Conservation (phyloP, 2,888 invertebrate genomes). For the Drosophila kanekoi region DNA sequence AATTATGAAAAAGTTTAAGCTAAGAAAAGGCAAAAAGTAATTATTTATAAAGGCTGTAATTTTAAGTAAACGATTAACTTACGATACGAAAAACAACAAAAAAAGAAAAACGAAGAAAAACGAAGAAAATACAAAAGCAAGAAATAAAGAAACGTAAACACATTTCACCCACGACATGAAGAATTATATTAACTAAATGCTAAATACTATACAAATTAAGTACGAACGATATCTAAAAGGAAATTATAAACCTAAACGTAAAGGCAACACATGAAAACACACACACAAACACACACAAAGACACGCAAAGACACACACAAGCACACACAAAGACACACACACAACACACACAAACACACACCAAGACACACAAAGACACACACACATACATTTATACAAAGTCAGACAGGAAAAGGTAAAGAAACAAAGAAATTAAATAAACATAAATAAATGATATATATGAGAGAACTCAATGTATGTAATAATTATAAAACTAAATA, state of each 20-base stretch:
- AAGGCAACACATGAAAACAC: constrained; percentile 51
- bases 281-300: constrained; percentile 2
- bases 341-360: constrained; percentile 10
- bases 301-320: constrained; percentile 13
- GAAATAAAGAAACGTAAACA: constrained; percentile 61
- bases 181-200: constrained; percentile 73
- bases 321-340: not conserved
- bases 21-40: constrained; percentile 62
- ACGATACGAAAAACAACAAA: constrained; percentile 42
- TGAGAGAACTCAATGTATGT: constrained; percentile 82
- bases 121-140: constrained; percentile 18
- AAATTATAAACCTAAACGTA: constrained; percentile 69
- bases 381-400: no score
- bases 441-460: constrained; percentile 60
- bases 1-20: constrained; percentile 14
- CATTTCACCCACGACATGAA: constrained; percentile 76
- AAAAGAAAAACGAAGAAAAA: constrained; percentile 14
- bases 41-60: constrained; percentile 85
- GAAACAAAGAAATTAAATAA: constrained; percentile 40
- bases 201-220: constrained; percentile 72
- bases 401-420: constrained; percentile 15
- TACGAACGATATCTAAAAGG: constrained; percentile 77
- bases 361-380: not conserved
- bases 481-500: constrained; percentile 79
- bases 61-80: constrained; percentile 81